These are phyloP conservation scores for Danaus melanippus DNA, from an alignment of 1,140 invertebrate species.

Conservation along the genomic window DNA sequence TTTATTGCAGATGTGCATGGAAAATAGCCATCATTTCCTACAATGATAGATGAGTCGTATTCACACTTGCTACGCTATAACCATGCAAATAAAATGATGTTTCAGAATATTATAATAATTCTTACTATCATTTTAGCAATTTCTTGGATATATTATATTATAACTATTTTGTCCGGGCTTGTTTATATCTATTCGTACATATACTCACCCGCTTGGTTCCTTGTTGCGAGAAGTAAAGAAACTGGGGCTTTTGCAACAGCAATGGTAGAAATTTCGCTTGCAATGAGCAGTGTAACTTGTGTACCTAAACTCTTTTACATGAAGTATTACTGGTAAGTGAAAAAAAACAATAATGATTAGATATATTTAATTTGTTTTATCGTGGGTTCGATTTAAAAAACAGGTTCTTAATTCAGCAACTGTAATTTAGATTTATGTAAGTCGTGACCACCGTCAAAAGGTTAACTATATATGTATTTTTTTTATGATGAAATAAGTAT, in stretches of 20 bases:
- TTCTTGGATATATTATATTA: slow-evolving; percentile 9
- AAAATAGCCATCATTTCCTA: too few species aligned
- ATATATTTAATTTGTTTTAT: too few species aligned
- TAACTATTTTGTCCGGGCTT: slow-evolving; percentile 4
- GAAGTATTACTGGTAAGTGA: slow-evolving; percentile 31
- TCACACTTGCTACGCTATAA: too few species aligned
- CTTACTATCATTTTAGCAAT: slow-evolving; percentile 14
- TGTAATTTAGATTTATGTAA: too few species aligned
- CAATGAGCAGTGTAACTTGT: slow-evolving; percentile 29
- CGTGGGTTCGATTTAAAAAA: too few species aligned
- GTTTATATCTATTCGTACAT: slow-evolving; percentile 18
- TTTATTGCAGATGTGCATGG: too few species aligned
- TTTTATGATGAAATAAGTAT: too few species aligned
- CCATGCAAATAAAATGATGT: not conserved
- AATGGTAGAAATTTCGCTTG: slow-evolving; percentile 29
- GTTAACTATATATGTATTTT: too few species aligned
- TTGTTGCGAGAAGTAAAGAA: slow-evolving; percentile 18
- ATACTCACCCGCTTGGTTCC: slow-evolving; percentile 31
- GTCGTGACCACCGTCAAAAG: too few species aligned
- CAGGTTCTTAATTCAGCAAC: too few species aligned
- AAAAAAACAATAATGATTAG: too few species aligned
- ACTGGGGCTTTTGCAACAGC: slow-evolving; percentile 24
- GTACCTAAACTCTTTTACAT: slow-evolving; percentile 32
- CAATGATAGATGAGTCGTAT: too few species aligned
- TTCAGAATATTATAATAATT: not conserved